Evolutionary conservation across 35 echinoderm and acorn worm species (phyloP), one percentile per base, ranked within the genome.

Genomic region (Amphiura filiformis): DNA sequence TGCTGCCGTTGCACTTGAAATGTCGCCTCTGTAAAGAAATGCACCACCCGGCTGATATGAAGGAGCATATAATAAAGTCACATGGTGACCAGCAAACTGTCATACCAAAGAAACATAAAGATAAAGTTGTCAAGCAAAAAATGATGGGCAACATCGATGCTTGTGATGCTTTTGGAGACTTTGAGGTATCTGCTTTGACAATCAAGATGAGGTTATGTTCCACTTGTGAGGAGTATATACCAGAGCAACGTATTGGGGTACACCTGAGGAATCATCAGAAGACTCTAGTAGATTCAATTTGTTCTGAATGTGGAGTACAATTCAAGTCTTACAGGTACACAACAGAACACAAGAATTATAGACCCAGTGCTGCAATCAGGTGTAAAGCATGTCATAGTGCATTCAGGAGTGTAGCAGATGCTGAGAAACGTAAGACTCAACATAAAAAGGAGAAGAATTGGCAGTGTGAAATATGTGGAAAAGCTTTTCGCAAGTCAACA

Each of bases 391-490:
- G n/a, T n/a, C n/a, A n/a, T n/a, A n/a, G n/a, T n/a, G n/a, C n/a
- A n/a, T 52, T 20, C 20, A 11, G 7, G 7, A 52, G 44, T 20
- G 7, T 11, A 11, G 44, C 20, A 20, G 7, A 20, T 20, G 7
- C 20, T 11, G 7, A 52, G 7, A 52, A 52, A 52, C 44, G 44
- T 20, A 52, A 52, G 20, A 7, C 44, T 11, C 7, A 52, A 52
- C 7, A 52, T 7, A 52, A 52, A 52, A 7, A 52, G 7, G 20
- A 52, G 20, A 52, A 52, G 7, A 39, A 81, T 32, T 80, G 36
- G 47, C 80, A 83, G 40, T 91, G 93, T 77, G 85, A 84, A 39
- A 90, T 81, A 70, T 94, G 93, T 35, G 93, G 93, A 4, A 94
- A 94, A 84, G 75, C 81, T n/a, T 17, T 94, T 91, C 39, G 83